A percentile compares a stretch with the other conserved stretches of the same genome.
These are phyloP conservation scores for Argyra leucocephala DNA, from an alignment of 2,888 invertebrate species.

Conservation along the genomic window DNA sequence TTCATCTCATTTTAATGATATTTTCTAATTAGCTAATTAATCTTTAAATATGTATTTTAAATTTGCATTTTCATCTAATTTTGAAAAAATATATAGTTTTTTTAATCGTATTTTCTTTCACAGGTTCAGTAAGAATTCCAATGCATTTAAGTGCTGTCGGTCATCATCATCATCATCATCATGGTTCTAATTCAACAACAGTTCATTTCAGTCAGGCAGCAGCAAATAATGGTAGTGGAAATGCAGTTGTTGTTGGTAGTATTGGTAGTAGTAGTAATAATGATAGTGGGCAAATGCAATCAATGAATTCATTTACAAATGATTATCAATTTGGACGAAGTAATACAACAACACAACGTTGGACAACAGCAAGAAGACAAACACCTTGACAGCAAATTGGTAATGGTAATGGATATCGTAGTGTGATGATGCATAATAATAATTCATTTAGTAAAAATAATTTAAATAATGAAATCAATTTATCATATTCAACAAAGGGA, in stretches of 20 bases:
- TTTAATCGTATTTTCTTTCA: conserved; percentile 7
- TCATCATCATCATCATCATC: conserved; percentile 16
- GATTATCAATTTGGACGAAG: conserved; percentile 24
- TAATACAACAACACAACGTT: conserved; percentile 24
- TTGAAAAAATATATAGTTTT: too few relatives aligned
- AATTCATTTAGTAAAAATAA: conserved; percentile 8
- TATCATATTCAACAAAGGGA: background rate
- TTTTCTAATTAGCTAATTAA: too few relatives aligned
- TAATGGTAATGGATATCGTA: background rate
- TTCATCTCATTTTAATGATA: too few relatives aligned
- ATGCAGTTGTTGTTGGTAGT: conserved; percentile 17
- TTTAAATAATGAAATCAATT: background rate
- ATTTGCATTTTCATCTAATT: too few relatives aligned
- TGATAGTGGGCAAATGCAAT: conserved; percentile 22
- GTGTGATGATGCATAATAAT: background rate
- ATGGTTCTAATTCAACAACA: conserved; percentile 21
- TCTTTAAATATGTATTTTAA: too few relatives aligned
- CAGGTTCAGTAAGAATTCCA: conserved; percentile 42
- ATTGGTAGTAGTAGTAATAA: too few relatives aligned
- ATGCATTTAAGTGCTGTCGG: conserved; percentile 30
- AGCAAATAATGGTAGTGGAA: conserved; percentile 9
- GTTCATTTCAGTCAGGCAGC: conserved; percentile 10
- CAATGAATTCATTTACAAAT: conserved; percentile 28
- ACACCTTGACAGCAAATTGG: background rate
- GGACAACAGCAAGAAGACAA: conserved; percentile 25